phyloP scores from a whole-genome alignment of 2,797 vertebrate genomes.

The Coranthus polyacanthus region DNA sequence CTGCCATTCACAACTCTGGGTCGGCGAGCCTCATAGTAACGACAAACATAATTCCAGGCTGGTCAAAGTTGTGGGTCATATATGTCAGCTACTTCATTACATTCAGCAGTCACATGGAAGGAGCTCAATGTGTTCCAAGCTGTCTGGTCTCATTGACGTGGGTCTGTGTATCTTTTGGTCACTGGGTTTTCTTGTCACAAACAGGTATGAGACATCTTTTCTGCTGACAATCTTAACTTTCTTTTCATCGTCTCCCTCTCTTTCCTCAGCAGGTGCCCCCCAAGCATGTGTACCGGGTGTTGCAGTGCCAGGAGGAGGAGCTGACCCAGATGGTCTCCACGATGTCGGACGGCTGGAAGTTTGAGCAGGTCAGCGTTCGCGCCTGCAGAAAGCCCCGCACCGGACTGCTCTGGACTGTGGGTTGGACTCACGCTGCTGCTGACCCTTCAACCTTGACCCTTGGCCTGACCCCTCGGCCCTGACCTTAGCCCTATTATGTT shows the following conservation, averaged over 20 bases:
- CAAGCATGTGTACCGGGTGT: slow-evolving; percentile 96
- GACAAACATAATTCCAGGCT: no score
- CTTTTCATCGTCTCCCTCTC: neutral
- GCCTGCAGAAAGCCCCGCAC: slow-evolving; percentile 88
- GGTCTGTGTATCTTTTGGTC: no score
- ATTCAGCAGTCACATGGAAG: no score
- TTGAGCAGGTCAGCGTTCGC: slow-evolving; percentile 95
- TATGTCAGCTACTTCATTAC: no score
- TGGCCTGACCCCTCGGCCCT: slow-evolving; percentile 60
- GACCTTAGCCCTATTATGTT: slow-evolving; percentile 55
- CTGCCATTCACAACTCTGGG: no score
- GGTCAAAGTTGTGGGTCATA: no score
- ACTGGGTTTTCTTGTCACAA: no score
- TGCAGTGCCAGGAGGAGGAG: slow-evolving; percentile 98
- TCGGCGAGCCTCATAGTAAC: no score
- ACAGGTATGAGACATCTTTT: neutral
- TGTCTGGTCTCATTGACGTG: no score
- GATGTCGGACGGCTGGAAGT: slow-evolving; percentile 99
- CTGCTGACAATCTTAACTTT: neutral
- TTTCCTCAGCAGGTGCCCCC: slow-evolving; percentile 89
- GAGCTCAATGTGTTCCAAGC: no score
- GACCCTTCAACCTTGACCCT: slow-evolving; percentile 77
- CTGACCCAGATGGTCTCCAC: slow-evolving; percentile 99
- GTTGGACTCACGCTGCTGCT: slow-evolving; percentile 88
- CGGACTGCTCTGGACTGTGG: slow-evolving; percentile 90